Conservation (phyloP, 2,888 invertebrate species). For the Eupeodes latifasciatus region DNA sequence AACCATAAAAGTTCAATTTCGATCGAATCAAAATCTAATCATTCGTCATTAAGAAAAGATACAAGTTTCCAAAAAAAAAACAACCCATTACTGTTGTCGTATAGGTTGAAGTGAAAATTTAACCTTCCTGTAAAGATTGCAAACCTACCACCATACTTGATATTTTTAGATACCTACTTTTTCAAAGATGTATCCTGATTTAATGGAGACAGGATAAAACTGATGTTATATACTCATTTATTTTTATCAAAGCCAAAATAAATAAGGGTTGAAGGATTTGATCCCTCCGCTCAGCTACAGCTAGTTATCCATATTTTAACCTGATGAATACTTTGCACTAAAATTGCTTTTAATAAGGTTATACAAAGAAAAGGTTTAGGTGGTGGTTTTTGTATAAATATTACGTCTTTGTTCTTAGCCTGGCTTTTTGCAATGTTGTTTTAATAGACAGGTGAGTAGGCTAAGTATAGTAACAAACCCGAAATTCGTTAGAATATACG, state of each 20-base stretch:
- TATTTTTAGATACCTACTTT: not conserved
- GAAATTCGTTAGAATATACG: not conserved
- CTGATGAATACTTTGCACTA: conserved; percentile 71
- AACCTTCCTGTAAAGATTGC: not conserved
- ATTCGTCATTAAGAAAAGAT: conserved; percentile 44
- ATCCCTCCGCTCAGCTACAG: not conserved
- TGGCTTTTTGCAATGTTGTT: conserved; percentile 28
- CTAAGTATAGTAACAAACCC: not conserved
- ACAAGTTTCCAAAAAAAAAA: not conserved
- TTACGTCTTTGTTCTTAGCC: not conserved
- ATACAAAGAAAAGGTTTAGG: conserved; percentile 18
- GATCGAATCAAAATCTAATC: conserved; percentile 70
- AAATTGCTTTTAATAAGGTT: conserved; percentile 70
- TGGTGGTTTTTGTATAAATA: not conserved
- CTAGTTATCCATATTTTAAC: conserved; percentile 5
- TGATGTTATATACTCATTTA: conserved; percentile 2
- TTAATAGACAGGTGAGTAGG: conserved; percentile 26
- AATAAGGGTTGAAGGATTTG: conserved; percentile 3
- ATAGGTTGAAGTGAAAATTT: not conserved
- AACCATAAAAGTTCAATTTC: not conserved
- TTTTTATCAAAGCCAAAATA: not conserved
- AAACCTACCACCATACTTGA: not conserved
- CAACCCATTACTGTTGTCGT: not conserved
- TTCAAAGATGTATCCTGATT: not conserved
- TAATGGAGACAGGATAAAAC: conserved; percentile 9